A percentile compares a stretch with the other conserved stretches of the same genome.
These are phyloP conservation scores for Enteromius fasciolatus DNA, from an alignment of 2,797 vertebrate genomes.

Conservation along the genomic window DNA sequence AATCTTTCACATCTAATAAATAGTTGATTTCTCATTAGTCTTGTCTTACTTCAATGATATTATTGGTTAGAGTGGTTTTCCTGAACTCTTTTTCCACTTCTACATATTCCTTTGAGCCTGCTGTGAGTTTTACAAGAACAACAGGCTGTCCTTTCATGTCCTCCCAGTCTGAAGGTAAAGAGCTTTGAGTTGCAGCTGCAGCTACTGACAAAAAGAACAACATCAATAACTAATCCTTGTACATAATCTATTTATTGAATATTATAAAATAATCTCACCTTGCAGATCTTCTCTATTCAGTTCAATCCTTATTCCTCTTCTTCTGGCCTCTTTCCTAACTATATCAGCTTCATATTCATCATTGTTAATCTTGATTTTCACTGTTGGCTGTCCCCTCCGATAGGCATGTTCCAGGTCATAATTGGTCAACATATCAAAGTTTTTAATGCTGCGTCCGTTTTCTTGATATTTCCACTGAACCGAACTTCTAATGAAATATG, in stretches of 20 bases:
- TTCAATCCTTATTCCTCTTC: not conserved
- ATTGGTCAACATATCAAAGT: conserved; percentile 80
- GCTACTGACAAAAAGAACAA: not conserved
- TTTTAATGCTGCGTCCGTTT: fast-evolving
- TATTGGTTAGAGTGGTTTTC: not conserved
- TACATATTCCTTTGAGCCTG: conserved; percentile 48
- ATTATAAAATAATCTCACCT: conserved; percentile 37
- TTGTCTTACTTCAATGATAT: conserved; percentile 63
- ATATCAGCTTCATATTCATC: conserved; percentile 67
- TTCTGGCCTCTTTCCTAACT: fast-evolving
- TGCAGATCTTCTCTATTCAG: conserved; percentile 63
- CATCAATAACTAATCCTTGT: not conserved
- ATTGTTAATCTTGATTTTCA: conserved; percentile 70
- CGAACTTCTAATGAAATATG: conserved; percentile 63
- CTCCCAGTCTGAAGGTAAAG: conserved; percentile 68
- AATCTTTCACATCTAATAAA: not conserved
- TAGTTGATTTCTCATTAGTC: not conserved
- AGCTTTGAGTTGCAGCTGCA: fast-evolving
- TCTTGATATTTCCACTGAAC: conserved; percentile 81
- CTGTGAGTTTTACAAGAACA: conserved; percentile 37
- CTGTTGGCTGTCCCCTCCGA: fast-evolving
- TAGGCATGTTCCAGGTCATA: conserved; percentile 80
- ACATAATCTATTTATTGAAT: not conserved
- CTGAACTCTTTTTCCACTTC: conserved; percentile 52
- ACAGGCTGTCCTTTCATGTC: conserved; percentile 64